Conservation (phyloP, 2,113 vertebrate genomes). For the Tragelaphus scriptus region DNA sequence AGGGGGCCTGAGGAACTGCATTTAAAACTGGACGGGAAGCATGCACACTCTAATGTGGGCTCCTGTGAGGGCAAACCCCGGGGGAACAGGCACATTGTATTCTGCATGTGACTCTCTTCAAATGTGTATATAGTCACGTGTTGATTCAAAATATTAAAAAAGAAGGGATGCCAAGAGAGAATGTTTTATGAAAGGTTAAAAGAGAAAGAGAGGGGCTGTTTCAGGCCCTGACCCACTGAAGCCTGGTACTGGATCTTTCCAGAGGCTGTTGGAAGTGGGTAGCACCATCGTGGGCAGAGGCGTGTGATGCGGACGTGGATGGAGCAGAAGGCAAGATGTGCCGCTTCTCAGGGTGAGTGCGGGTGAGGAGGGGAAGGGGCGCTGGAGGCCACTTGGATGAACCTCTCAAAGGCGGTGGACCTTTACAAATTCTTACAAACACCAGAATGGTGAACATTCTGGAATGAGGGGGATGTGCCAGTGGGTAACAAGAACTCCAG, state of each 20-base stretch:
- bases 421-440: neutral
- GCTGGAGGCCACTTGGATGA: neutral
- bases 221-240: too few relatives aligned
- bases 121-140: too few relatives aligned
- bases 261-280: neutral
- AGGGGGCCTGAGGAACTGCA: neutral
- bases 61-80: neutral
- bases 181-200: neutral
- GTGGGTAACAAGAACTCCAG: neutral
- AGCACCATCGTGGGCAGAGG: neutral
- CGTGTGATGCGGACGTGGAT: fast-evolving
- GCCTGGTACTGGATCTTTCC: neutral
- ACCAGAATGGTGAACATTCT: neutral
- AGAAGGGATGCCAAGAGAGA: neutral
- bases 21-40: neutral
- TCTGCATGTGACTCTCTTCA: neutral
- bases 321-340: neutral
- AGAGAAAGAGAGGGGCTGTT: neutral
- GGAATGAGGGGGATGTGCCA: neutral
- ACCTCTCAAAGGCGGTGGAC: neutral
- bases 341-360: neutral
- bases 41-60: neutral
- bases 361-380: neutral
- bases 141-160: neutral
- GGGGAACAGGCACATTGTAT: neutral